phyloP scores from a whole-genome alignment of 2,888 invertebrate genomes.

The Philereme transversata region DNA sequence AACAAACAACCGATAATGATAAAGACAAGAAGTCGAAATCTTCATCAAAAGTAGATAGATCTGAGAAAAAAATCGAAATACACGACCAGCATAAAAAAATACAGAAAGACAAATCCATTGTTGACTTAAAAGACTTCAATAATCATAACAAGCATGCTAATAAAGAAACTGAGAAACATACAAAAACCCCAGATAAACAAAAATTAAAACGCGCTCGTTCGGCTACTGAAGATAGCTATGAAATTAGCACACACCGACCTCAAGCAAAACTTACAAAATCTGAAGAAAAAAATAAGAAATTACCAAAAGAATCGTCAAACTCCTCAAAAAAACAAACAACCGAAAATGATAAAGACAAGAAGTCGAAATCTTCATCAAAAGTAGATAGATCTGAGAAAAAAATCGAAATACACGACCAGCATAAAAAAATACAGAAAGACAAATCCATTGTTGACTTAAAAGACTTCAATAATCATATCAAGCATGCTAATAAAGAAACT shows the following conservation, averaged over 20 bases:
- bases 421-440: slow-evolving; percentile 1
- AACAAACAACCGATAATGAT: too few species aligned
- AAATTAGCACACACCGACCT: too few species aligned
- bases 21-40: slow-evolving; percentile 3
- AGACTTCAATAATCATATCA: slow-evolving; percentile 8
- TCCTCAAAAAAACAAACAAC: background rate
- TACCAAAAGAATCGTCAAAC: slow-evolving; percentile 3
- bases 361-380: background rate
- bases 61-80: background rate
- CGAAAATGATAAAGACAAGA: background rate
- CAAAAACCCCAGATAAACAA: too few species aligned
- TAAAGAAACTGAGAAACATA: too few species aligned
- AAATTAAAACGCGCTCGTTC: too few species aligned
- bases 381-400: slow-evolving; percentile 6
- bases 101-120: too few species aligned
- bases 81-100: too few species aligned
- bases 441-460: slow-evolving; percentile 11
- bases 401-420: background rate
- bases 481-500: background rate
- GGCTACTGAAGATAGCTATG: too few species aligned
- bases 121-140: too few species aligned
- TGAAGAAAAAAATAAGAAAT: background rate
- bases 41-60: background rate
- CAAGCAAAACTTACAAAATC: too few species aligned
- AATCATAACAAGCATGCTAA: too few species aligned